Evolutionary conservation across 2,888 invertebrate species (phyloP).

Genomic region (Apamea sordens): DNA sequence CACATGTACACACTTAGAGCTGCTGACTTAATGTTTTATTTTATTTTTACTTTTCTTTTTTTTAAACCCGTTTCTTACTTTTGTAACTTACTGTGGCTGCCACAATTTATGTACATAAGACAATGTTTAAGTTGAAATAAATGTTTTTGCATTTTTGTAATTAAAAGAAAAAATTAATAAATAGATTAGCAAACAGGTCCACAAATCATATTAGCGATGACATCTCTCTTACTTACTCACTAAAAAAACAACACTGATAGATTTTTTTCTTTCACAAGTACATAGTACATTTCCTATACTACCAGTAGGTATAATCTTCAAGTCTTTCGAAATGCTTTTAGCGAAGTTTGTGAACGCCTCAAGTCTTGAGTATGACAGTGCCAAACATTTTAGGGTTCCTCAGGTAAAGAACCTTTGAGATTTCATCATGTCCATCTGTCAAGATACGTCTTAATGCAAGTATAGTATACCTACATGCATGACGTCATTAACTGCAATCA

Average conservation of each 20-base stretch:
- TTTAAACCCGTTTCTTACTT: too few relatives aligned
- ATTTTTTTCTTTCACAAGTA: conserved; percentile 1
- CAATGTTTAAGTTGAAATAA: too few relatives aligned
- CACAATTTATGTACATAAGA: too few relatives aligned
- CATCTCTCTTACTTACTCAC: not conserved
- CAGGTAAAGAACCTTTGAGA: not conserved
- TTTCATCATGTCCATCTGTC: not conserved
- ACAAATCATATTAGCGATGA: too few relatives aligned
- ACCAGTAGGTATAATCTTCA: conserved; percentile 49
- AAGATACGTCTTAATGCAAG: not conserved
- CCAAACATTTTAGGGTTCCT: conserved; percentile 48
- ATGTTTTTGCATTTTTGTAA: too few relatives aligned
- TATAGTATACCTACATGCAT: not conserved
- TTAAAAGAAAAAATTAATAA: too few relatives aligned
- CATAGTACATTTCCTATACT: conserved; percentile 24
- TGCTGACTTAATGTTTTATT: too few relatives aligned
- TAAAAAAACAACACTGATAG: not conserved
- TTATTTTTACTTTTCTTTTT: too few relatives aligned
- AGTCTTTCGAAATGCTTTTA: conserved; percentile 63
- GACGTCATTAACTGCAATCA: not conserved
- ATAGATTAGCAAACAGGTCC: too few relatives aligned
- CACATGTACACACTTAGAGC: too few relatives aligned
- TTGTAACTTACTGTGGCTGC: too few relatives aligned
- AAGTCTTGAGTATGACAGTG: conserved; percentile 54
- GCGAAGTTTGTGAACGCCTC: conserved; percentile 57